These are phyloP conservation scores for Varecia variegata DNA, from an alignment of 2,797 vertebrate genomes.

Conservation along the genomic window DNA sequence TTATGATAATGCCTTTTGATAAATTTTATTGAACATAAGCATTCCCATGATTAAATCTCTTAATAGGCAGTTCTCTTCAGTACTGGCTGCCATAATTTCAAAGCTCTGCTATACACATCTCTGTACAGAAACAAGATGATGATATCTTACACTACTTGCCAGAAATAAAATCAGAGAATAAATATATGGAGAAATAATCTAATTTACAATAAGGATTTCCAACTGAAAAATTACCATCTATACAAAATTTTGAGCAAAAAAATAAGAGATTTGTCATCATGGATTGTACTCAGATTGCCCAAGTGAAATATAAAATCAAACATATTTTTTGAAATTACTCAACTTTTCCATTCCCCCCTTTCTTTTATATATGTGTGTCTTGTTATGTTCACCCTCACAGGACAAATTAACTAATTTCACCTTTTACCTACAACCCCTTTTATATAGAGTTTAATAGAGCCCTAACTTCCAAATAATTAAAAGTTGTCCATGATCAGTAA, in stretches of 20 bases:
- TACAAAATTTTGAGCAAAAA: constrained; percentile 4
- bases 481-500: not conserved
- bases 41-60: constrained; percentile 68
- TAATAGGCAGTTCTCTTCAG: constrained; percentile 52
- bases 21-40: constrained; percentile 68
- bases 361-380: not conserved
- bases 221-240: not conserved
- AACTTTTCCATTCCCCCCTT: not conserved
- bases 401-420: not conserved
- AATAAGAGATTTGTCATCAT: not conserved
- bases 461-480: not conserved
- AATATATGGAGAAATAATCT: not conserved
- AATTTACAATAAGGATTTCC: not conserved
- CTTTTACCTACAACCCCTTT: not conserved
- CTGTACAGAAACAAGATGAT: constrained; percentile 26
- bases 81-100: constrained; percentile 18
- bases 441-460: not conserved
- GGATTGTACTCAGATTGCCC: not conserved
- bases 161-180: constrained; percentile 12
- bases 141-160: not conserved
- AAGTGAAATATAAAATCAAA: constrained; percentile 19
- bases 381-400: not conserved
- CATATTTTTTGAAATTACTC: not conserved
- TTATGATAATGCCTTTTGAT: constrained; percentile 70
- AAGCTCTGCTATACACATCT: constrained; percentile 12